A percentile compares a stretch with the other conserved stretches of the same genome.
These are phyloP conservation scores for Metopolophium dirhodum DNA, from an alignment of 1,140 invertebrate species.

Conservation along the genomic window DNA sequence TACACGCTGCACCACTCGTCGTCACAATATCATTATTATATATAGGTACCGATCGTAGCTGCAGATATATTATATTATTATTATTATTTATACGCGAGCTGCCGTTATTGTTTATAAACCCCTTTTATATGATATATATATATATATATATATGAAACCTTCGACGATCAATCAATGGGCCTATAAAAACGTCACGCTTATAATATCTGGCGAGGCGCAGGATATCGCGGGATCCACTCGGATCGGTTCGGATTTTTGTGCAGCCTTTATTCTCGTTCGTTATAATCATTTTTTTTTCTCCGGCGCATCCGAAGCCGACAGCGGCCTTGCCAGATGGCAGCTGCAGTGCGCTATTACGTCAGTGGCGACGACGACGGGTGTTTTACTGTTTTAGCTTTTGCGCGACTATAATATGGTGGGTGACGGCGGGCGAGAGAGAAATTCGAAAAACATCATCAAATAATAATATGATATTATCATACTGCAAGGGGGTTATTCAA, in stretches of 20 bases:
- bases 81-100: neutral
- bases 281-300: neutral
- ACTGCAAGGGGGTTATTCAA: no score
- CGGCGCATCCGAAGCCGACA: neutral
- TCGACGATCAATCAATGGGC: constrained; percentile 42
- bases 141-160: no score
- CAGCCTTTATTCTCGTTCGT: neutral
- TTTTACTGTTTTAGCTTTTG: constrained; percentile 8
- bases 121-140: neutral
- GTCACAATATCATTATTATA: neutral
- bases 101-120: constrained; percentile 27
- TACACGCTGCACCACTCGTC: neutral
- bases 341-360: neutral
- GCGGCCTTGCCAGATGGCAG: neutral
- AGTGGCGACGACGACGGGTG: neutral
- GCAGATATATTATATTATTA: neutral
- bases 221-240: neutral
- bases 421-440: neutral
- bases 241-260: neutral
- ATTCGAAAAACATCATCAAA: neutral
- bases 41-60: neutral
- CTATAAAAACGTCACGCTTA: constrained; percentile 43
- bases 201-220: neutral
- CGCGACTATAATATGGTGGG: neutral
- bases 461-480: neutral